phyloP scores from a whole-genome alignment of 2,113 vertebrate genomes.

The Spilogale gracilis region DNA sequence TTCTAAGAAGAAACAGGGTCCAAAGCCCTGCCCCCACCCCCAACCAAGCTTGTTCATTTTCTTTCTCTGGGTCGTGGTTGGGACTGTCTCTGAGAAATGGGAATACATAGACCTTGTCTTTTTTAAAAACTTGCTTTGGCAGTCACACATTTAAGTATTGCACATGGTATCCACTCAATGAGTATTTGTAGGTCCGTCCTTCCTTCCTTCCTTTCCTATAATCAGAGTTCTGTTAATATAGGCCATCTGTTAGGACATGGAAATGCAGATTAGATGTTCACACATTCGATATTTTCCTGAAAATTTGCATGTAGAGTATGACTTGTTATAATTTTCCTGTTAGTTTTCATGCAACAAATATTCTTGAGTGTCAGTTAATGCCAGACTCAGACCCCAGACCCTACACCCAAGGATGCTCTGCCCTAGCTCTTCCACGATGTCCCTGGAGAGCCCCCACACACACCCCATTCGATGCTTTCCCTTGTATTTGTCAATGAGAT shows the following conservation, averaged over 20 bases:
- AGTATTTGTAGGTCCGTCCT: not conserved
- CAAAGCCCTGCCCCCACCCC: not conserved
- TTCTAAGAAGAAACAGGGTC: not conserved
- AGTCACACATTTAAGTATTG: not conserved
- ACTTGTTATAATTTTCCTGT: constrained; percentile 78
- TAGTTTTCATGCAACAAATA: constrained; percentile 76
- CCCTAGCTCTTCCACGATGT: not conserved
- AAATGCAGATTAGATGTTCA: constrained; percentile 81
- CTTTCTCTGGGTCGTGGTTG: not conserved
- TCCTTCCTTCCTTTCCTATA: not conserved
- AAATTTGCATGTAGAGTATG: constrained; percentile 75
- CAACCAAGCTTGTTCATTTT: not conserved
- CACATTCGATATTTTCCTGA: constrained; percentile 80
- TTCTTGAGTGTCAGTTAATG: constrained; percentile 74
- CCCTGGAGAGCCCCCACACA: not conserved
- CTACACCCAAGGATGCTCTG: not conserved
- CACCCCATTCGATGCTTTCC: not conserved
- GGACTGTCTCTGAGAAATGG: not conserved
- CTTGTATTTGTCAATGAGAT: not conserved
- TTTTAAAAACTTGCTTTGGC: not conserved
- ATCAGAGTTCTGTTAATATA: constrained; percentile 77
- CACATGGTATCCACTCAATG: not conserved
- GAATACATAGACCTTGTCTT: not conserved
- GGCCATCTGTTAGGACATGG: constrained; percentile 81
- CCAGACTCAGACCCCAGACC: not conserved